Percentiles rank a stretch among this genome's conserved stretches.
These are phyloP conservation scores for Schizaphis graminum DNA, from an alignment of 2,888 invertebrate genomes.

Conservation along the genomic window DNA sequence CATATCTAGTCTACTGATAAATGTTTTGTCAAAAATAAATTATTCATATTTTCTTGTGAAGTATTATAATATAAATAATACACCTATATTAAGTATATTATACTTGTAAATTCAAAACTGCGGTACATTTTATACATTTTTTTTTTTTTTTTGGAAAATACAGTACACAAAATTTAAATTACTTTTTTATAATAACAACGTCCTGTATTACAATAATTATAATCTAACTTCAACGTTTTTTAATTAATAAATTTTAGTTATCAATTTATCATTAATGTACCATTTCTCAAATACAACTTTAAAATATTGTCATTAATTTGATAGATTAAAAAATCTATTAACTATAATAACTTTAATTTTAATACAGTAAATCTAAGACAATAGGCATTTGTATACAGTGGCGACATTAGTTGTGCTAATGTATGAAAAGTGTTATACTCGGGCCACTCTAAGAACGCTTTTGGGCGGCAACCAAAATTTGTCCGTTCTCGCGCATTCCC, in stretches of 20 bases:
- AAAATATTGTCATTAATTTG: not conserved
- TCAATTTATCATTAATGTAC: not conserved
- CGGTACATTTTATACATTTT: not conserved
- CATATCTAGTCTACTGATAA: not conserved
- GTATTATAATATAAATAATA: too few species aligned
- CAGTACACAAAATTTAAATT: not conserved
- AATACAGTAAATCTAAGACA: not conserved
- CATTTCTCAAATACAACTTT: not conserved
- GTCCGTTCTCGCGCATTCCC: too few species aligned
- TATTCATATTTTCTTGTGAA: not conserved
- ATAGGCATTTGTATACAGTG: not conserved
- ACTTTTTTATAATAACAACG: not conserved
- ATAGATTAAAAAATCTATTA: not conserved
- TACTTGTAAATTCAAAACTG: not conserved
- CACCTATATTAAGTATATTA: not conserved
- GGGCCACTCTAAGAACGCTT: too few species aligned
- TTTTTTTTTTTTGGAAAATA: not conserved
- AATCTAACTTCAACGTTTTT: not conserved
- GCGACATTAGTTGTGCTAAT: not conserved
- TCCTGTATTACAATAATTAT: not conserved
- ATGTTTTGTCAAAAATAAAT: not conserved
- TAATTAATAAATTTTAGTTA: not conserved
- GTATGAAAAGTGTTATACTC: not conserved
- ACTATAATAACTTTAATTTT: not conserved
- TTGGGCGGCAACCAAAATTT: too few species aligned